Conservation (phyloP, 2,888 invertebrate species). For the Philopedon plagiatum region DNA sequence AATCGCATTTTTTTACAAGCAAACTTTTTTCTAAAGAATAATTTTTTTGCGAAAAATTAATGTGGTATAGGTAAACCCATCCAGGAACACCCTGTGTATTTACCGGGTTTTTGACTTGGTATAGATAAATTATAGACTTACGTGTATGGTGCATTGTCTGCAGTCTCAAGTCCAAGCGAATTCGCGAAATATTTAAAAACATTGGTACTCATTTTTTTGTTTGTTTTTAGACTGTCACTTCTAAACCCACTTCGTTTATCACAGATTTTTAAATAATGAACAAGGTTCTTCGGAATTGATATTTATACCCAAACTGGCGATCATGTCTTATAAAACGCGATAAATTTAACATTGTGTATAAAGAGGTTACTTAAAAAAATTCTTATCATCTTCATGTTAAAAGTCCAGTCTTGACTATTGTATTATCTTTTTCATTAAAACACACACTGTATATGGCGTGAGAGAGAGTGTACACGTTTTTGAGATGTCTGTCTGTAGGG, state of each 20-base stretch:
- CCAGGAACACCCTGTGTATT: too few species aligned
- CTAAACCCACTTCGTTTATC: slow-evolving; percentile 7
- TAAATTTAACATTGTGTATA: slow-evolving; percentile 12
- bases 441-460: slow-evolving; percentile 10
- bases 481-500: background rate
- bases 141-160: slow-evolving; percentile 34
- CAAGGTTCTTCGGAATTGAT: slow-evolving; percentile 25
- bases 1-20: too few species aligned
- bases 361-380: background rate
- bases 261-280: slow-evolving; percentile 35
- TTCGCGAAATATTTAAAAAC: slow-evolving; percentile 26
- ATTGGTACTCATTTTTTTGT: slow-evolving; percentile 36
- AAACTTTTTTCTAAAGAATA: too few species aligned
- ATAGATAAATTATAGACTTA: slow-evolving; percentile 13
- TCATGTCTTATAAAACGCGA: slow-evolving; percentile 39
- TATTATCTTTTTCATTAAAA: slow-evolving; percentile 24
- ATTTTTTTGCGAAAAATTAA: too few species aligned
- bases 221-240: background rate
- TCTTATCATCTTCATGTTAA: slow-evolving; percentile 15
- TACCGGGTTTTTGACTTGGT: too few species aligned
- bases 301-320: slow-evolving; percentile 44
- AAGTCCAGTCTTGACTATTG: slow-evolving; percentile 5
- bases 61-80: too few species aligned
- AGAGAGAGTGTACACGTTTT: background rate
- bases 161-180: slow-evolving; percentile 11